These are phyloP conservation scores for Microhierax caerulescens DNA, from an alignment of 2,797 vertebrate species.

Conservation along the genomic window DNA sequence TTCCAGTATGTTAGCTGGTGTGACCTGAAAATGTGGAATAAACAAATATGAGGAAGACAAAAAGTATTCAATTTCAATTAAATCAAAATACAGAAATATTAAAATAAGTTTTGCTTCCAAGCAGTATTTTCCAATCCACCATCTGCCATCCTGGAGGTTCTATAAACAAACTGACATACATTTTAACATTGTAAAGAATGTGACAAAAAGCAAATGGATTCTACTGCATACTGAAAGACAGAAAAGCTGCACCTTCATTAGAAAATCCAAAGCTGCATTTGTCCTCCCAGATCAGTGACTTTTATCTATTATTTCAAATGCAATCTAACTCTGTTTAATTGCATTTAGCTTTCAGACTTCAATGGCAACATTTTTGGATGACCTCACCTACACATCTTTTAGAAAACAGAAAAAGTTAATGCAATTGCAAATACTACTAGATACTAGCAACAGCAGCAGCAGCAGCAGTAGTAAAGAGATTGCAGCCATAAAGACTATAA, in stretches of 20 bases:
- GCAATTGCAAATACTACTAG: not conserved
- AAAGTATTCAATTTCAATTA: slow-evolving; percentile 3
- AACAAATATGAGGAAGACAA: slow-evolving; percentile 12
- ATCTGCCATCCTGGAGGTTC: not conserved
- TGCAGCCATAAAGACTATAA: not conserved
- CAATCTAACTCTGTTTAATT: slow-evolving; percentile 28
- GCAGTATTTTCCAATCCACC: slow-evolving; percentile 6
- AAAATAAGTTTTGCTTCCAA: slow-evolving; percentile 28
- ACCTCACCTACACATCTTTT: not conserved
- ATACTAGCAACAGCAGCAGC: not conserved
- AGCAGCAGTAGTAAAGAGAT: not conserved
- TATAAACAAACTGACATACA: not conserved
- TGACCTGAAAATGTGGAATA: slow-evolving; percentile 23
- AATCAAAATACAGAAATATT: slow-evolving; percentile 7
- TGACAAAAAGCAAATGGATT: not conserved
- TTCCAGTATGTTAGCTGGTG: not conserved
- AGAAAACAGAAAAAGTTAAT: slow-evolving; percentile 14
- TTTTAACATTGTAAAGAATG: not conserved
- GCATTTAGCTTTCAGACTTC: slow-evolving; percentile 8
- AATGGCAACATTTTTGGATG: not conserved
- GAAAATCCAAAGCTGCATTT: slow-evolving; percentile 5
- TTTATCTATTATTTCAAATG: slow-evolving; percentile 45
- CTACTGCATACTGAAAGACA: not conserved
- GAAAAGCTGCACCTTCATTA: not conserved
- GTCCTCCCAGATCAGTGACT: slow-evolving; percentile 29